Evolutionary conservation across 2,888 invertebrate species (phyloP).

Genomic region (Abrostola tripartita): DNA sequence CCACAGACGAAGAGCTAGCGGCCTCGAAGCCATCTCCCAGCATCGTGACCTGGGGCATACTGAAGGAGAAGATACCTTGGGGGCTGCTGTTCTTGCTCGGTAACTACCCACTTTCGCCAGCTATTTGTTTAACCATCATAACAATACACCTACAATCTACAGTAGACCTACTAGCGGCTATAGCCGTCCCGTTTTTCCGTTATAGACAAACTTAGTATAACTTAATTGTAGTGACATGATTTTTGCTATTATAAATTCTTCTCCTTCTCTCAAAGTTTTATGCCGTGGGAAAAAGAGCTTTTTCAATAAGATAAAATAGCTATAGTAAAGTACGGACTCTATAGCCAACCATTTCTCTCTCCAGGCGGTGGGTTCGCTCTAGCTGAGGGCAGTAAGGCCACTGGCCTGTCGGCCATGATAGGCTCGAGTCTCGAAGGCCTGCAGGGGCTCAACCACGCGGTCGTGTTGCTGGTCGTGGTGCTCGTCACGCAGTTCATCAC

Average conservation of each 20-base stretch:
- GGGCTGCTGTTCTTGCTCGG: conserved; percentile 95
- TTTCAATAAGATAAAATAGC: too few species aligned
- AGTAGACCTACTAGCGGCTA: too few species aligned
- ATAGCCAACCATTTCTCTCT: not conserved
- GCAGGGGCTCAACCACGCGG: conserved; percentile 88
- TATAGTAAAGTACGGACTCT: too few species aligned
- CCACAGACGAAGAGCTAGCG: conserved; percentile 85
- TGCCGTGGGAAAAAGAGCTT: too few species aligned
- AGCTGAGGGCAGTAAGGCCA: conserved; percentile 94
- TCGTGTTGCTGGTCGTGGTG: conserved; percentile 93
- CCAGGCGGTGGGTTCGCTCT: conserved; percentile 96
- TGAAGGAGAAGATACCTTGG: conserved; percentile 96
- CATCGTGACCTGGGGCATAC: conserved; percentile 94
- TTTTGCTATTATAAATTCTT: too few species aligned
- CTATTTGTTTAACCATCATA: too few species aligned
- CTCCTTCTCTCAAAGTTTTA: too few species aligned
- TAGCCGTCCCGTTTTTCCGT: too few species aligned
- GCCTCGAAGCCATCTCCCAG: conserved; percentile 90
- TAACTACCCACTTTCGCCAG: too few species aligned
- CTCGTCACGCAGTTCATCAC: conserved; percentile 94
- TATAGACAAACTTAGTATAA: too few species aligned
- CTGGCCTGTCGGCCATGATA: conserved; percentile 93
- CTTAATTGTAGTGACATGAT: too few species aligned
- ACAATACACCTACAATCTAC: too few species aligned
- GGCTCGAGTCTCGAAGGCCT: conserved; percentile 91